These are phyloP conservation scores for Synchiropus splendidus DNA, from an alignment of 2,113 vertebrate genomes.

Conservation along the genomic window DNA sequence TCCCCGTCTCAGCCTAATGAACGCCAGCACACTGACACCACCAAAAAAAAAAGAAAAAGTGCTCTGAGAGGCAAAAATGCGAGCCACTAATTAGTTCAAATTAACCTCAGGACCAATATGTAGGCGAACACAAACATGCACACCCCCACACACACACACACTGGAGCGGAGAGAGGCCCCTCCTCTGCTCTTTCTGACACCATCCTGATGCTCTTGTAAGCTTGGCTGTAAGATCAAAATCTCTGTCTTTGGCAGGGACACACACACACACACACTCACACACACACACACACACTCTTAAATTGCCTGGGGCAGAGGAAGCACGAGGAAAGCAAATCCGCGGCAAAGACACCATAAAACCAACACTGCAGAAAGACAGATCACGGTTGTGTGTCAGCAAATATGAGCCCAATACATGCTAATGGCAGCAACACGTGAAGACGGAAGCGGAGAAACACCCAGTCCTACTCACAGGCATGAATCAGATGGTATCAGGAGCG, in stretches of 20 bases:
- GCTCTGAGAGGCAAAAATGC: constrained; percentile 44
- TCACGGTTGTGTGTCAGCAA: constrained; percentile 18
- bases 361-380: constrained; percentile 35
- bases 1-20: constrained; percentile 32
- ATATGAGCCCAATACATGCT: constrained; percentile 3
- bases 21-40: constrained; percentile 40
- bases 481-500: constrained; percentile 51
- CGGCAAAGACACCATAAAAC: constrained; percentile 45
- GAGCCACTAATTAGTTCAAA: constrained; percentile 56
- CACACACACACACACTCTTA: constrained; percentile 21
- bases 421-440: not conserved
- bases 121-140: constrained; percentile 15
- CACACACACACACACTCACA: constrained; percentile 17
- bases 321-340: constrained; percentile 47
- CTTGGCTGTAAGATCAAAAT: constrained; percentile 60
- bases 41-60: constrained; percentile 43
- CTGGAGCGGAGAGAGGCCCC: constrained; percentile 24
- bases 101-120: constrained; percentile 55
- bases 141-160: too few species aligned
- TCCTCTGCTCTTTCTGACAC: constrained; percentile 39
- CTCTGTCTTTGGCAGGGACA: constrained; percentile 46
- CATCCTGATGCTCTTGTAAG: constrained; percentile 48
- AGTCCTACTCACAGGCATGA: constrained; percentile 65
- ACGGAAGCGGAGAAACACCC: constrained; percentile 18
- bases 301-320: constrained; percentile 48